Evolutionary conservation across 2,888 invertebrate species (phyloP), one percentile per base, ranked within the genome.

Genomic region (Mythimna ferrago): DNA sequence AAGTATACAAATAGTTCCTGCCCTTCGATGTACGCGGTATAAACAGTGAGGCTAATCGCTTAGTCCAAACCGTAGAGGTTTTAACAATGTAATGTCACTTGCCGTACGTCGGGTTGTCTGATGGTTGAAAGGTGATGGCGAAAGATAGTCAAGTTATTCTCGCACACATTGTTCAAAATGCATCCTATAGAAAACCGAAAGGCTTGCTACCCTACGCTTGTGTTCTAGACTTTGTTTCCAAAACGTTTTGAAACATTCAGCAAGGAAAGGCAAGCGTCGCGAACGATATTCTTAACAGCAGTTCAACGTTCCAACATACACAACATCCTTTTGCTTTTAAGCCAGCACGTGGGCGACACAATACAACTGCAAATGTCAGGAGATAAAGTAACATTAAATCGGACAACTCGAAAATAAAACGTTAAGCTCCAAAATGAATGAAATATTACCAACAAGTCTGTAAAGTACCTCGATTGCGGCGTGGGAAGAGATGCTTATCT

Each of bases 321-420:
- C 88, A 89, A 87, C 87, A 89, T 73, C 87, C 62, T 82, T 88
- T 90, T 84, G 85, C 89, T 87, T 87, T 90, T 87, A 89, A 87
- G 86, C 75, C 81, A 54, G 60, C 73, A 84, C 85, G 90, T 88
- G 84, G 89, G 89, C 76, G 84, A 80, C 63, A 88, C 88, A 89
- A 88, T 84, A 82, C 73, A 73, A 69, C 80, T 64, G 76, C 66
- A 85, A 90, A 88, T 89, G 88, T 86, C 86, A 86, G 78, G 81
- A 70, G 76, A 86, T 84, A 86, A 88, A 86, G 69, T 83, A 75
- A 83, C 73, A 66, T 80, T 83, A 76, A 85, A 70, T 62, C 66
- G 44, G 70, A 80, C 76, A 74, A 58, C 56, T 38, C 44, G 56
- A 73, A 72, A 78, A 84, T 78, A 77, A 78, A 75, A 78, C 54